phyloP scores from a whole-genome alignment of 2,888 invertebrate genomes.

The Teleogryllus oceanicus region DNA sequence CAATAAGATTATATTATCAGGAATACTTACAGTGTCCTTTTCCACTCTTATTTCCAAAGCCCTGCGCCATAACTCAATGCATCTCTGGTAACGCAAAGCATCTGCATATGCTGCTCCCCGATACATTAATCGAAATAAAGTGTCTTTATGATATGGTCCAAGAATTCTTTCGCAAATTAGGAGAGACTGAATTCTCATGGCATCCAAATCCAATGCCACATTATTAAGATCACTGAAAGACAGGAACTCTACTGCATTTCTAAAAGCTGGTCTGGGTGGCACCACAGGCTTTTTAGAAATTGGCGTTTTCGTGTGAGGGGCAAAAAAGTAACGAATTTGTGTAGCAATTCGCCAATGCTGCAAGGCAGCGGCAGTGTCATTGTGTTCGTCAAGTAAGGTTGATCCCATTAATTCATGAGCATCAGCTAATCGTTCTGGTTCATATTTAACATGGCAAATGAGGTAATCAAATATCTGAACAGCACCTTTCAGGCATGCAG shows the following conservation, averaged over 20 bases:
- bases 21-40: conserved; percentile 65
- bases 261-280: conserved; percentile 60
- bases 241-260: conserved; percentile 70
- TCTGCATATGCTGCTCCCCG: conserved; percentile 58
- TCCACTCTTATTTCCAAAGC: conserved; percentile 75
- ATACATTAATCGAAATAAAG: conserved; percentile 73
- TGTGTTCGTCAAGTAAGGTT: conserved; percentile 83
- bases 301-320: conserved; percentile 37
- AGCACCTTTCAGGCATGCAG: conserved; percentile 78
- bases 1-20: not conserved
- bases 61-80: conserved; percentile 83
- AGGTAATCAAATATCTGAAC: conserved; percentile 69
- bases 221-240: conserved; percentile 67
- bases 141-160: conserved; percentile 81
- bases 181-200: conserved; percentile 80
- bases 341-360: conserved; percentile 78
- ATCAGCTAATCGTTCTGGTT: conserved; percentile 69
- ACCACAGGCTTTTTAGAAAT: conserved; percentile 55
- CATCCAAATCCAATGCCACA: conserved; percentile 75
- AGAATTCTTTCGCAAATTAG: conserved; percentile 84
- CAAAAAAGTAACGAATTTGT: conserved; percentile 53
- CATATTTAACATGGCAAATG: conserved; percentile 56
- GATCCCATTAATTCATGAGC: conserved; percentile 85
- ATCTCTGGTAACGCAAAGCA: conserved; percentile 65
- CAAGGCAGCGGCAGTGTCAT: conserved; percentile 68